Conservation (phyloP, 2,113 vertebrate species). For the Vulpes ferrilata region DNA sequence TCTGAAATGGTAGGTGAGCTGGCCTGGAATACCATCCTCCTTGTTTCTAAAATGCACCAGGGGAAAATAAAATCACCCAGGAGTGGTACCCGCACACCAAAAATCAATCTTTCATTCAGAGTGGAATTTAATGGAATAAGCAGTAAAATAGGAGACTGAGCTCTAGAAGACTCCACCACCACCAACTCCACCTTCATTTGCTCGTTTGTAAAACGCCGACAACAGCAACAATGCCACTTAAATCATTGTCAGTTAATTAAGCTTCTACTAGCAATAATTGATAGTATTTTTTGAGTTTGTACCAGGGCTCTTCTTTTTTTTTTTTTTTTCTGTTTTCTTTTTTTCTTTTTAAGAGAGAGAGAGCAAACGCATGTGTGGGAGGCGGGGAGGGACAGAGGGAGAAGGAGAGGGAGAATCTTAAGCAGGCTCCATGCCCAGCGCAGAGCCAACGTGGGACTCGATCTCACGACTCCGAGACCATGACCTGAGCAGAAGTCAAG, state of each 20-base stretch:
- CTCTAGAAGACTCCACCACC: neutral
- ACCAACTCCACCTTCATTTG: neutral
- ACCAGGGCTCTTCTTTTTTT: neutral
- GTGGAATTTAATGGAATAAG: conserved; percentile 29
- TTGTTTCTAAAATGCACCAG: conserved; percentile 60
- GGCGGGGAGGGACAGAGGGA: too few species aligned
- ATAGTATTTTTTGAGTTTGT: neutral
- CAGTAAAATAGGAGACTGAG: neutral
- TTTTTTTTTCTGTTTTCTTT: neutral
- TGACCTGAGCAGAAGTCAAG: too few species aligned
- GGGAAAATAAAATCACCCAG: conserved; percentile 46
- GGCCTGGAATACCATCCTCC: conserved; percentile 49
- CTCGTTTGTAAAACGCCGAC: neutral
- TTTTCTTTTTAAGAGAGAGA: neutral
- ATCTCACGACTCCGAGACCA: too few species aligned
- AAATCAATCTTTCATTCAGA: neutral
- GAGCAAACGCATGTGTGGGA: too few species aligned
- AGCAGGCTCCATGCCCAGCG: too few species aligned
- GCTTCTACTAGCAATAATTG: neutral
- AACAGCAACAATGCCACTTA: neutral
- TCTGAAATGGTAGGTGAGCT: conserved; percentile 64
- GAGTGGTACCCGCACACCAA: neutral
- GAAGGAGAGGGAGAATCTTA: too few species aligned
- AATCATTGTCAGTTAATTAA: neutral
- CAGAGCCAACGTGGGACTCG: too few species aligned